Percentiles rank a stretch among this genome's conserved stretches.
Conservation (phyloP, 64 coral and sea anemone genomes). For the Dendrophyllia cribrosa region DNA sequence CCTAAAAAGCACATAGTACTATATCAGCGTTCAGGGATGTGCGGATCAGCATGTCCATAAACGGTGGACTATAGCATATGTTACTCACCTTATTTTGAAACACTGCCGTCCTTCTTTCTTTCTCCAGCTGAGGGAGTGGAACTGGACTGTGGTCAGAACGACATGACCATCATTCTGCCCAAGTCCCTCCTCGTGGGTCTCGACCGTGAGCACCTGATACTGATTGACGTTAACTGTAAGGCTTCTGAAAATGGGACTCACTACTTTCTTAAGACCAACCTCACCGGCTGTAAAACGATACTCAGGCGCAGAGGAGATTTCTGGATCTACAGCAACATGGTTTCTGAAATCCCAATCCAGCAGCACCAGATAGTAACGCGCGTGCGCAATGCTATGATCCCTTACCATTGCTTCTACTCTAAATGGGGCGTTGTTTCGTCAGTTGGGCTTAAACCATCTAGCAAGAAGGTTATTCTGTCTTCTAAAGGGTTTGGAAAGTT, state of each 20-base stretch:
- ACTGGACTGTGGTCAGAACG: constrained; percentile 70
- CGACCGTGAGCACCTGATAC: constrained; percentile 65
- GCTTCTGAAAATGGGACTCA: constrained; percentile 81
- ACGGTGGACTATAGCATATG: too few relatives aligned
- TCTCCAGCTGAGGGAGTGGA: constrained; percentile 78
- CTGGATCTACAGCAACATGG: constrained; percentile 89
- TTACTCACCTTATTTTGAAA: background rate
- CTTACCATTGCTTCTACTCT: constrained; percentile 64
- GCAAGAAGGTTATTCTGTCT: constrained; percentile 28
- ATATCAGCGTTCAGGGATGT: too few relatives aligned
- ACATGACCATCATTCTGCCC: constrained; percentile 82
- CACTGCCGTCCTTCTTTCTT: background rate
- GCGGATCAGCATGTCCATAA: too few relatives aligned
- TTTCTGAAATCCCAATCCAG: constrained; percentile 14
- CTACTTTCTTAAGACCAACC: constrained; percentile 63
- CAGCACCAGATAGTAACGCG: constrained; percentile 39
- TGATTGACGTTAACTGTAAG: constrained; percentile 70
- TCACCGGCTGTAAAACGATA: constrained; percentile 71
- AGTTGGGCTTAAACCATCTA: constrained; percentile 10
- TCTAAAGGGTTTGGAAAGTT: constrained; percentile 26
- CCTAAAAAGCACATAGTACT: too few relatives aligned
- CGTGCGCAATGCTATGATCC: constrained; percentile 34
- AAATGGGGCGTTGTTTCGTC: constrained; percentile 53
- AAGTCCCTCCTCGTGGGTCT: constrained; percentile 80
- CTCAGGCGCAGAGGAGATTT: constrained; percentile 67